Evolutionary conservation across 2,797 vertebrate species (phyloP).

Genomic region (Austrolebias charrua): DNA sequence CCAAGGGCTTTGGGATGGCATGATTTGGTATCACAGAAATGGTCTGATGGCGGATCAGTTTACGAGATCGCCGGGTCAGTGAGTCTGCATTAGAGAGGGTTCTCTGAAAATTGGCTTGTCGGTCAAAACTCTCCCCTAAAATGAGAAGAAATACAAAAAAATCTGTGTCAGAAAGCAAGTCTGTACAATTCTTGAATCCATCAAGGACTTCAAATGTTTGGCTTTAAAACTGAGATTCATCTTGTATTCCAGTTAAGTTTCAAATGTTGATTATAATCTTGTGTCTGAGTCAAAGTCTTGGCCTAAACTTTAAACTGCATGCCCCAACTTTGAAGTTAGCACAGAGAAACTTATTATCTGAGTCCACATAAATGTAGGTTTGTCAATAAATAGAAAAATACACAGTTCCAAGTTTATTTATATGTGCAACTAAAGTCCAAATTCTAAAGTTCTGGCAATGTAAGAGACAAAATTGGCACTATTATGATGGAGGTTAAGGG

Average conservation of each 20-base stretch:
- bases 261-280: background rate
- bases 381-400: background rate
- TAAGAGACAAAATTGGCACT: too few species aligned
- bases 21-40: conserved; percentile 86
- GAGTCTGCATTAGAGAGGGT: conserved; percentile 88
- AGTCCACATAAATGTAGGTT: background rate
- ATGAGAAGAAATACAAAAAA: conserved; percentile 4
- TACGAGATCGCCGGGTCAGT: conserved; percentile 84
- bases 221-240: background rate
- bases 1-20: conserved; percentile 76
- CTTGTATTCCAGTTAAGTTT: background rate
- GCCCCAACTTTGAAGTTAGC: background rate
- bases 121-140: conserved; percentile 95
- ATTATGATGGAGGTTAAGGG: too few species aligned
- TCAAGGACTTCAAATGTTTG: background rate
- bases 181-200: background rate
- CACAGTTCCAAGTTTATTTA: too few species aligned
- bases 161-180: background rate
- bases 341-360: background rate
- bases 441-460: too few species aligned
- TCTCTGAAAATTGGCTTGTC: conserved; percentile 92
- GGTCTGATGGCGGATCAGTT: conserved; percentile 89
- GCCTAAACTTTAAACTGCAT: background rate
- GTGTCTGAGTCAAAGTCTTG: too few species aligned
- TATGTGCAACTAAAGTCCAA: too few species aligned